Evolutionary conservation across 2,113 vertebrate species (phyloP).

Genomic region (Pluvialis apricaria): DNA sequence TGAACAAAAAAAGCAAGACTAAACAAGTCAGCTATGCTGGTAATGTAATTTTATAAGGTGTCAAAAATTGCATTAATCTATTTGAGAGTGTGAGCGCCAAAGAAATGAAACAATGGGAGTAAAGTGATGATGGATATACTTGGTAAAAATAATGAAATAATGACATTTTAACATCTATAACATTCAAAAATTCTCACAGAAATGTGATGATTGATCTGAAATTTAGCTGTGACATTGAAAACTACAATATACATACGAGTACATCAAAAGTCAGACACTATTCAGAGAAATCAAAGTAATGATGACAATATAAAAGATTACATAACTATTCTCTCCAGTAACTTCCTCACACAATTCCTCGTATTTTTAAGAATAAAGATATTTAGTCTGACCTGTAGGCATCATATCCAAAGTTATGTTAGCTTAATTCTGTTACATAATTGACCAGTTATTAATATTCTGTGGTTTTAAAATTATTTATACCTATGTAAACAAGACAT

Average conservation of each 20-base stretch:
- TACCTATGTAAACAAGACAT: not conserved
- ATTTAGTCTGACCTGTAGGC: not conserved
- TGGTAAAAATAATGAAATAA: not conserved
- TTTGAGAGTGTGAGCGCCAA: not conserved
- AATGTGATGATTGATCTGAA: not conserved
- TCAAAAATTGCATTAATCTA: not conserved
- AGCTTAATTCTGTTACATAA: not conserved
- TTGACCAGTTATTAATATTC: not conserved
- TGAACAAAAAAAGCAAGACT: not conserved
- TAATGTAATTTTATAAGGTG: not conserved
- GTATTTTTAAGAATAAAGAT: not conserved
- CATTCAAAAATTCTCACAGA: not conserved
- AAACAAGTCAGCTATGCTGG: not conserved
- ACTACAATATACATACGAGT: not conserved
- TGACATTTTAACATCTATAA: not conserved
- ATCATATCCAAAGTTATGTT: not conserved
- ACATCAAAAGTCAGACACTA: not conserved
- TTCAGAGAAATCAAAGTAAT: not conserved
- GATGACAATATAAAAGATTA: not conserved
- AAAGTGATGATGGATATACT: not conserved
- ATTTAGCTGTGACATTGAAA: not conserved
- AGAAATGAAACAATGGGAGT: not conserved
- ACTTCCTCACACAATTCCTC: not conserved
- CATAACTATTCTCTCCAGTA: not conserved
- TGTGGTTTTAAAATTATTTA: not conserved